Conservation (phyloP, 92 coral and sea anemone genomes). For the Parazoanthus darwini region DNA sequence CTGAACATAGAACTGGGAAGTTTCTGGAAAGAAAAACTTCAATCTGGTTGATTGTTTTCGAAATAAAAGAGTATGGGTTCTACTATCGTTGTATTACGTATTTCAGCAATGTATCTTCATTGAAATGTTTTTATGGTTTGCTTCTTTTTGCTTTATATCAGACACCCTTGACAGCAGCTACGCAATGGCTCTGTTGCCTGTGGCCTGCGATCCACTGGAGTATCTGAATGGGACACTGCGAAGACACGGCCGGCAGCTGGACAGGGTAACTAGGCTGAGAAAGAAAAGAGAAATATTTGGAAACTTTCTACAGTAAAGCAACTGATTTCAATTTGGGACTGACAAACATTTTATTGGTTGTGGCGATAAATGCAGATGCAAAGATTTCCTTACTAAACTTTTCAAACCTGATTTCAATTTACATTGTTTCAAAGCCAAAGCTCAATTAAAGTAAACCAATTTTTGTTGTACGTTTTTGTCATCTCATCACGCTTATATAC, state of each 20-base stretch:
- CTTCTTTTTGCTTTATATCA: slow-evolving; percentile 8
- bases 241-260: slow-evolving; percentile 60
- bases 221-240: slow-evolving; percentile 74
- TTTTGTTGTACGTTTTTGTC: too few relatives aligned
- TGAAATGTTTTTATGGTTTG: too few relatives aligned
- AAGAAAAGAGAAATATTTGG: neutral
- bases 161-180: slow-evolving; percentile 74
- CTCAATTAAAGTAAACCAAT: too few relatives aligned
- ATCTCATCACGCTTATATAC: too few relatives aligned
- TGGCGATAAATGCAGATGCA: neutral
- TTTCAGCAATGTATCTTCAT: neutral
- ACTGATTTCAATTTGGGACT: neutral
- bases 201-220: slow-evolving; percentile 92
- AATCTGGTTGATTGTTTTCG: too few relatives aligned
- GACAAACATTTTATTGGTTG: neutral
- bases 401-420: too few relatives aligned
- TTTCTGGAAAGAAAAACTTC: too few relatives aligned
- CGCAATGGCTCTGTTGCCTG: slow-evolving; percentile 81
- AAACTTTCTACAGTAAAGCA: neutral
- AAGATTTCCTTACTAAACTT: too few relatives aligned
- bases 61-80: too few relatives aligned
- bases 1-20: too few relatives aligned
- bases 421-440: too few relatives aligned
- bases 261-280: slow-evolving; percentile 58
- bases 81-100: neutral